Base-by-base conservation (phyloP, 2,888 invertebrate genomes). In the Lordiphosa andalusiaca region DNA sequence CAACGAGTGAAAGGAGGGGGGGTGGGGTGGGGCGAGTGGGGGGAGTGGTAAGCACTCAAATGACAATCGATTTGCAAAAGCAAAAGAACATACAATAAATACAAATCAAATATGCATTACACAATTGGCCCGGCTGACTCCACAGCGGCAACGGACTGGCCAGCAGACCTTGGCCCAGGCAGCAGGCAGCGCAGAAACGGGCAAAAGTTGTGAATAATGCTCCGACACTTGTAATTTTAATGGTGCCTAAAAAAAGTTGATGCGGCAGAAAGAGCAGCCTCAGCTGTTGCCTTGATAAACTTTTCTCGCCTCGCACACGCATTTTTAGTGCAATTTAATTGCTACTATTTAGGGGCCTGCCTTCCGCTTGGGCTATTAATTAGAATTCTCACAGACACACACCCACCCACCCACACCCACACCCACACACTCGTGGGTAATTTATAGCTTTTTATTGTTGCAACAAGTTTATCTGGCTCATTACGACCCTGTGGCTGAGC, bases 71-170 rank as follows among this genome's bases (percentile, higher is more conserved):
- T 78, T 81, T 72, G 81, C 61, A 61, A 57, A 58, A 63, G 64
- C 58, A 57, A 64, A 30, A 53, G 62, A 60, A 64, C 71, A 62
- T 77, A 30, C 16, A 44, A 44, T 16, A 74, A 72, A 77, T 72
- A 74, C 77, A 77, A 81, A 81, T 78, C 82, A 81, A 78, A 78
- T 81, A 78, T 78, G 77, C 78, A 78, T 77, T 81, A 74, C 77
- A 78, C 77, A 78, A 81, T 81, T 78, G 77, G 74, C 77, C 74
- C 10, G 30, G 30, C 30, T 30, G 30, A 30, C 30, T 60, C 67
- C 56, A 57, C 62, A 55, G 33, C 2, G 36, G 58, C 16, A 16
- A 16, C 16, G 16, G 19, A 51, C 55, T 67, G 49, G 57, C 49
- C 42, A 71, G 63, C 39, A 61, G 19, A 25, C 33, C 12, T 10